Evolutionary conservation across 2,113 vertebrate genomes (phyloP).

Genomic region (Sebastes schlegelii): DNA sequence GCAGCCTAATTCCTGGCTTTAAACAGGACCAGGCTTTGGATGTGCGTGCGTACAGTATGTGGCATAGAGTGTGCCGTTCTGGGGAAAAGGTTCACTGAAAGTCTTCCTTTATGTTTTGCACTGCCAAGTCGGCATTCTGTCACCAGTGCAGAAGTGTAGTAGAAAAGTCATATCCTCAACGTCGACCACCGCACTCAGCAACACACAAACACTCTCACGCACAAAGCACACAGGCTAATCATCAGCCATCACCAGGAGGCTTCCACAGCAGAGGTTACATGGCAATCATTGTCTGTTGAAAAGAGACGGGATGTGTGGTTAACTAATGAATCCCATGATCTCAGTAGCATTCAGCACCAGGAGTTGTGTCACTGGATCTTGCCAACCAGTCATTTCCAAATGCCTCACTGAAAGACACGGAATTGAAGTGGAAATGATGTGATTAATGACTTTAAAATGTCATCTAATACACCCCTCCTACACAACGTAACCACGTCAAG

Average conservation of each 20-base stretch:
- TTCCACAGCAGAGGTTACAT: constrained; percentile 30
- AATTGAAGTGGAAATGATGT: not conserved
- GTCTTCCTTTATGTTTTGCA: constrained; percentile 1
- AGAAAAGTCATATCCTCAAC: constrained; percentile 19
- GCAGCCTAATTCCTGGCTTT: constrained; percentile 65
- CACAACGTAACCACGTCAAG: not conserved
- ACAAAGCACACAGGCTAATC: constrained; percentile 22
- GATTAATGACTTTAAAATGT: constrained; percentile 23
- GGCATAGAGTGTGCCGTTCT: constrained; percentile 3
- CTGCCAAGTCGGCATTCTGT: constrained; percentile 14
- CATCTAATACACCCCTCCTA: not conserved
- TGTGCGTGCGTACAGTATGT: constrained; percentile 7
- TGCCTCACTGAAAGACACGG: constrained; percentile 2
- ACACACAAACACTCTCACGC: not conserved
- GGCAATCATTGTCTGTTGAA: constrained; percentile 40
- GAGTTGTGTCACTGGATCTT: constrained; percentile 1
- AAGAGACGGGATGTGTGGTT: constrained; percentile 17
- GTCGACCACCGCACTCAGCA: not conserved
- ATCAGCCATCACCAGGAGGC: constrained; percentile 31
- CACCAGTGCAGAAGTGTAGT: not conserved
- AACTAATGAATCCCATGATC: constrained; percentile 44
- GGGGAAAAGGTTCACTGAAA: constrained; percentile 32
- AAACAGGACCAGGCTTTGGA: constrained; percentile 70
- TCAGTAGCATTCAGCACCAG: constrained; percentile 32
- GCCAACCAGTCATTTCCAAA: constrained; percentile 21